Evolutionary conservation across 2,888 invertebrate genomes (phyloP), one percentile per base, ranked within the genome.

Genomic region (Oeneis ivallda): DNA sequence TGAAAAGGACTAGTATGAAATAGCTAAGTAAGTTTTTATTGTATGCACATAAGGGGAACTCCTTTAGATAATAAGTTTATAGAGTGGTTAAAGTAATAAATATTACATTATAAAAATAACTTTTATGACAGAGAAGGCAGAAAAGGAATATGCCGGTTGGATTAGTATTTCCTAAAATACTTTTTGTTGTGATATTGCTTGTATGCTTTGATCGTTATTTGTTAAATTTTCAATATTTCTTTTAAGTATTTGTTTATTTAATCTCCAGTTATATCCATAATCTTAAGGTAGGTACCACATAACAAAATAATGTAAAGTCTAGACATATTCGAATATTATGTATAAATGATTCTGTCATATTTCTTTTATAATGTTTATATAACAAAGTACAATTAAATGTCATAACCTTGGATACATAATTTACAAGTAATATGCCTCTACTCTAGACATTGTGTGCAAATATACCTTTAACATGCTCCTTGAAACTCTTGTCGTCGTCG

Each of bases 1-100:
- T 34, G 34, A 63, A 41, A 63, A 66, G 52, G 61, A 67, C 26
- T 61, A 56, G 17, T 49, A 41, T 32, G 15, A 53, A 47, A 13
- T 59, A 62, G 15, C 17, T 54, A 43, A 45, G 39, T 64, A 66
- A 57, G 52, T 15, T 45, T 45, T 45, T 37, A 32, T 45, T 53
- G 53, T 52, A 62, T 62, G 57, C 45, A 65, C 63, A 66, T 66
- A 63, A 50, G 50, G 61, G 39, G 50, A 65, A 52, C 60, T 65
- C 64, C 65, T 66, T 61, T 69, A 65, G 66, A 9, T 57, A 13
- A 15, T 68, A 68, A 68, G 66, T 32, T 47, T 43, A 58, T 63
- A 60, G 60, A 58, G 58, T 63, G 65, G 56, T 56, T 59, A 59
- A 54, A 56, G 39, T 13, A 39, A 50, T 43, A 19, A 62, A 62